Evolutionary conservation across 2,888 invertebrate species (phyloP), one percentile per base, ranked within the genome.

Genomic region (Drosophila lacicola): DNA sequence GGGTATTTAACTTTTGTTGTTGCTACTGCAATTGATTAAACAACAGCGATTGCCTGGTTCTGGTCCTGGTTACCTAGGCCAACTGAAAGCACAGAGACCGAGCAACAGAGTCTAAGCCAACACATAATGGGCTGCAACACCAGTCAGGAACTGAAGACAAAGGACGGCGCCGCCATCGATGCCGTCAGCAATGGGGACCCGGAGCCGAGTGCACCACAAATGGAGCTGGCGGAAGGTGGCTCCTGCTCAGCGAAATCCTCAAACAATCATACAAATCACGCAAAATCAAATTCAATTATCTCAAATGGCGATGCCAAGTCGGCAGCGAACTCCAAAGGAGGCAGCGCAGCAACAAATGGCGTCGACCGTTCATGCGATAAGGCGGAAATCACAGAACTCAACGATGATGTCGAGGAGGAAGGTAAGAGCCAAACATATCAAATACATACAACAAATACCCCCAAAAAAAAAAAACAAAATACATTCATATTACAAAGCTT

Each of bases 61-160:
- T 72, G 56, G 64, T 53, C 65, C 29, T 66, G 79, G 85, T 85
- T 70, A 86, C 85, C 85, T 84, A 78, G 82, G 88, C 80, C 70
- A 81, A 78, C 77, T 66, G 53, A 21, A 55, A 77, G 54, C 34
- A 45, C 68, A 70, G 58, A 78, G 55, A 78, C 68, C 61, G 61
- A 69, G 53, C 63, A 69, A 63, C 47, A 68, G 50, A 67, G 56
- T 55, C 75, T 21, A 9, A 57, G 60, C 61, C 50, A 39, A 41
- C 55, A 88, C 49, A 75, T 45, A 70, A 93, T 94, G 94, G 92
- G 94, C 90, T 94, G 94, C 91, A 94, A 94, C 84, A 94, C 94
- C 53, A 94, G 94, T 90, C 94, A 94, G 90, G 94, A 94, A 82
- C 81, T 92, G 72, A 92, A 92, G 76, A 90, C 91, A 64, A 91